Percentiles rank a stretch among this genome's conserved stretches.
Evolutionary conservation across 2,113 vertebrate species (phyloP).

Genomic region (Vulpes ferrilata): DNA sequence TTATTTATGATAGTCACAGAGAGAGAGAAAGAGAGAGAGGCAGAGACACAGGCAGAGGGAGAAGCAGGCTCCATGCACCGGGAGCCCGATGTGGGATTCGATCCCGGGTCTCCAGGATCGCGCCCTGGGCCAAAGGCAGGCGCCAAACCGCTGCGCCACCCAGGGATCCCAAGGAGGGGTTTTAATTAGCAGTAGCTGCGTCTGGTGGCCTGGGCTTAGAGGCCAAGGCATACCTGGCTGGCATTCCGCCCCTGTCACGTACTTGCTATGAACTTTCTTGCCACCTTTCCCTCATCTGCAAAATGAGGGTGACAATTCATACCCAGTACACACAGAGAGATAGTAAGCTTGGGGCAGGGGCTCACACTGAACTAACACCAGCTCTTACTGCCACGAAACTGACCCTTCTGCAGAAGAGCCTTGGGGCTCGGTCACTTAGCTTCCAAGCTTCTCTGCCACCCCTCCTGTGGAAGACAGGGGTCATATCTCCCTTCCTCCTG

Average conservation of each 20-base stretch:
- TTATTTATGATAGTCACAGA: too few species aligned
- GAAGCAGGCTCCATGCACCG: too few species aligned
- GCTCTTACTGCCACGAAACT: not conserved
- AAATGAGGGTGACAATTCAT: not conserved
- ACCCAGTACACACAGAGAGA: fast-evolving
- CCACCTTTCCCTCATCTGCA: not conserved
- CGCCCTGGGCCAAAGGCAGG: too few species aligned
- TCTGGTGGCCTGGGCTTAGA: not conserved
- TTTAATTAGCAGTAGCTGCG: not conserved
- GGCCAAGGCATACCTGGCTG: not conserved
- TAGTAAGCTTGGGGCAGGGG: too few species aligned
- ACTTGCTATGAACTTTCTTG: not conserved
- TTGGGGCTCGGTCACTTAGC: not conserved
- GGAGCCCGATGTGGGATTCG: too few species aligned
- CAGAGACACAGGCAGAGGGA: too few species aligned
- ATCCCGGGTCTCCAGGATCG: too few species aligned
- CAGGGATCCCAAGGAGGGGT: not conserved
- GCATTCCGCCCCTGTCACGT: not conserved
- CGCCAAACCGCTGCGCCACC: too few species aligned
- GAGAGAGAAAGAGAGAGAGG: too few species aligned
- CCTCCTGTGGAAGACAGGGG: not conserved
- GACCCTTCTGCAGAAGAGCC: not conserved
- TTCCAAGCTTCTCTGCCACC: not conserved
- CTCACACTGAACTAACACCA: fast-evolving
- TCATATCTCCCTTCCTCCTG: fast-evolving